phyloP scores from a whole-genome alignment of 2,113 vertebrate genomes.

The Anolis carolinensis region DNA sequence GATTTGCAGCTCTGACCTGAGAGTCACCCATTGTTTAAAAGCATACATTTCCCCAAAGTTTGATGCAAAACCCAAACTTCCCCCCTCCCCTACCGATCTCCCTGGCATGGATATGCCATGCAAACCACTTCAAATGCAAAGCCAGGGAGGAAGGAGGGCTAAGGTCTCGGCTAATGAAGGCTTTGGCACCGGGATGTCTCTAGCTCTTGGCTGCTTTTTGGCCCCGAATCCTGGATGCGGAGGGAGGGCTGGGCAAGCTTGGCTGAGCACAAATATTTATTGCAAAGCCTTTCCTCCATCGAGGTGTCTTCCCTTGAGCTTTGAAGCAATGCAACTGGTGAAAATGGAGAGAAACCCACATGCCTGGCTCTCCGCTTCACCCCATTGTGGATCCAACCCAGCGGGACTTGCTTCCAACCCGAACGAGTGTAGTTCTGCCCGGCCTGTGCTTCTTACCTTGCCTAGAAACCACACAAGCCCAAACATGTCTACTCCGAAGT shows the following conservation, averaged over 20 bases:
- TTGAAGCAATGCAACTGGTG: slow-evolving; percentile 10
- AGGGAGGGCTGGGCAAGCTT: background rate
- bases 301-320: background rate
- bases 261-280: slow-evolving; percentile 12
- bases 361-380: background rate
- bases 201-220: slow-evolving; percentile 42
- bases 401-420: background rate
- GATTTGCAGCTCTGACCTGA: no score
- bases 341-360: slow-evolving; percentile 21
- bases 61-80: slow-evolving; percentile 32
- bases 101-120: slow-evolving; percentile 48
- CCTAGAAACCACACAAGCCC: background rate
- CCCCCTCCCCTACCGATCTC: slow-evolving; percentile 1
- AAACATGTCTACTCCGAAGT: background rate
- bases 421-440: background rate
- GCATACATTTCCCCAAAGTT: background rate
- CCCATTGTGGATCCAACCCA: no score
- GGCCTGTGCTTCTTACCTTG: no score
- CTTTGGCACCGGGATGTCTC: slow-evolving; percentile 55
- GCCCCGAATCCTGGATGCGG: background rate
- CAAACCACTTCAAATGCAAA: slow-evolving; percentile 69
- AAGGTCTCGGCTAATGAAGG: slow-evolving; percentile 60
- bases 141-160: slow-evolving; percentile 55
- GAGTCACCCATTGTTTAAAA: background rate
- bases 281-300: no score